Conservation (phyloP, 1,140 invertebrate species). For the Amyelois transitella region DNA sequence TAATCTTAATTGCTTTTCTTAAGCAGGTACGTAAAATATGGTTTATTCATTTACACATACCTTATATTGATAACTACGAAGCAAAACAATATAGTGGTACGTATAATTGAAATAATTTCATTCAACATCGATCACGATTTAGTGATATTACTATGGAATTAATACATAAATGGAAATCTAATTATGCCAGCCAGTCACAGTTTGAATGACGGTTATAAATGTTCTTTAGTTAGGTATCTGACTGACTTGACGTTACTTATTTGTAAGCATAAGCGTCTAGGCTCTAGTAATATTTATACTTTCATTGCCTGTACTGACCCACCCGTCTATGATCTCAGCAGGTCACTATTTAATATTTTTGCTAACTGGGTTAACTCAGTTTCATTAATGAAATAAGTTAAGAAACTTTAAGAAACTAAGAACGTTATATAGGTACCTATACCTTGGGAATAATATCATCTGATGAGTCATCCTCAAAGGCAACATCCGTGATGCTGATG, state of each 20-base stretch:
- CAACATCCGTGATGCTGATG: not conserved
- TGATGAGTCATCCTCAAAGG: not conserved
- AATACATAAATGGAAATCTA: constrained; percentile 15
- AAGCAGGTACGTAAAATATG: too few relatives aligned
- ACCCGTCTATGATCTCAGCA: constrained; percentile 56
- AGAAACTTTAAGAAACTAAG: too few relatives aligned
- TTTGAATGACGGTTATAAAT: constrained; percentile 11
- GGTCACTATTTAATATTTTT: constrained; percentile 32
- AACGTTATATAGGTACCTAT: too few relatives aligned
- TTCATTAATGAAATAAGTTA: constrained; percentile 20
- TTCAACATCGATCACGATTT: constrained; percentile 8
- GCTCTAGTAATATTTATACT: constrained; percentile 5
- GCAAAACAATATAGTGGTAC: not conserved
- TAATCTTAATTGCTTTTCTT: too few relatives aligned
- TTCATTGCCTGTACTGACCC: constrained; percentile 22
- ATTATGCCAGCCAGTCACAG: constrained; percentile 8
- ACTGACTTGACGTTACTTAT: constrained; percentile 7
- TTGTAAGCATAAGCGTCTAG: not conserved
- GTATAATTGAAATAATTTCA: constrained; percentile 1
- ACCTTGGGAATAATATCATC: not conserved
- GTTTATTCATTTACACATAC: too few relatives aligned
- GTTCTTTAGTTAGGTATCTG: not conserved
- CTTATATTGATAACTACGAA: too few relatives aligned
- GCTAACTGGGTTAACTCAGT: constrained; percentile 25
- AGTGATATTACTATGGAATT: constrained; percentile 7